phyloP scores from a whole-genome alignment of 2,113 vertebrate genomes.

The Epinephelus cyanopodus region DNA sequence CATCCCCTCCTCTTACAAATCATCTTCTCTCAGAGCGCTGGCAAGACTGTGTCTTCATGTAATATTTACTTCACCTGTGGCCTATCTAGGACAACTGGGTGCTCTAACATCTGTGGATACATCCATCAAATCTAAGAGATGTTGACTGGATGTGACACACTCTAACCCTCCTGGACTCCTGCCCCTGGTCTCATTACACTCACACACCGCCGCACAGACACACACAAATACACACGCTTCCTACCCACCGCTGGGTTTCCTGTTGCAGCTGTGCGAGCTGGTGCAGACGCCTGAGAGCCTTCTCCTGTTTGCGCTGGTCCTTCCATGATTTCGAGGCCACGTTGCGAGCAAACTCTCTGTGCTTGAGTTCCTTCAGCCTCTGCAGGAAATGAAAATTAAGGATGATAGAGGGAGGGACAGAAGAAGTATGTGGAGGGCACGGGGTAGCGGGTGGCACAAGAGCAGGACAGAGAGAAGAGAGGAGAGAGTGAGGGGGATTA shows the following conservation, averaged over 20 bases:
- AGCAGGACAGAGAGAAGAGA: conserved; percentile 36
- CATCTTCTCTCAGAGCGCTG: conserved; percentile 25
- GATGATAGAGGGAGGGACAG: conserved; percentile 1
- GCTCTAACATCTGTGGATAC: conserved; percentile 66
- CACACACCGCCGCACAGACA: conserved; percentile 19
- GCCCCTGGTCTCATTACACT: conserved; percentile 55
- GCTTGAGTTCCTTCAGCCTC: conserved; percentile 98
- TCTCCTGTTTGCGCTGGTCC: conserved; percentile 98
- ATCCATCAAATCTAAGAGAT: conserved; percentile 72
- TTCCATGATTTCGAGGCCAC: conserved; percentile 99
- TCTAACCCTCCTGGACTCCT: conserved; percentile 67
- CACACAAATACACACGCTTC: conserved; percentile 32
- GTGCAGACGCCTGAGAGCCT: conserved; percentile 94
- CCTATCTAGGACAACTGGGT: conserved; percentile 57
- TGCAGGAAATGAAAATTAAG: conserved; percentile 66
- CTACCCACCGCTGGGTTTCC: conserved; percentile 90
- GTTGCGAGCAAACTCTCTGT: conserved; percentile 97
- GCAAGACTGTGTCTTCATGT: conserved; percentile 59
- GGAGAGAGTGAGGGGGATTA: conserved; percentile 30
- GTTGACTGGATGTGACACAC: conserved; percentile 71
- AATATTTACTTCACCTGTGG: conserved; percentile 77
- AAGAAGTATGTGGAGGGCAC: conserved; percentile 11
- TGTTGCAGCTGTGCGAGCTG: conserved; percentile 94
- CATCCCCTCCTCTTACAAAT: conserved; percentile 27
- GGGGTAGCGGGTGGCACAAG: not conserved